Base-by-base conservation (phyloP, 2,888 invertebrate species). In the Agonopterix heracliana region DNA sequence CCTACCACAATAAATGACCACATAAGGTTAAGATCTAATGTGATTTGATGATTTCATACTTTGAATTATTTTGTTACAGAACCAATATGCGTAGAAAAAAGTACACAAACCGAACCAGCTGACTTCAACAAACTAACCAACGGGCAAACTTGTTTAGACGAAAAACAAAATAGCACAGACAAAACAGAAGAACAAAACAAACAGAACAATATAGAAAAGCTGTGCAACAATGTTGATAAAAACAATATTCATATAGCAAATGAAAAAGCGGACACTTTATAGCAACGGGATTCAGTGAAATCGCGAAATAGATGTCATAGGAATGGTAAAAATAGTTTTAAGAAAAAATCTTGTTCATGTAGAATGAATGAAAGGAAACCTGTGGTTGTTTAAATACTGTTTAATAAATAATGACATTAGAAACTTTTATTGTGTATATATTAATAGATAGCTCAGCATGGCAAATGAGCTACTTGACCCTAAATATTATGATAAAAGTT, bases 291-390 rank as follows among this genome's bases (percentile, higher is more conserved):
- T 52, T 81, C 85, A 0, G 74, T 84, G 1, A 74, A 68, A 55
- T 87, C 87, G 14, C 68, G 84, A 2, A 74, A 69, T 46, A 81
- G 85, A 54, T 75, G 75, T 47, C 68, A 49, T 44, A 53, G 64
- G 54, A 63, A 57, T 40, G 78, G 71, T 60, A 77, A 71, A 51
- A 54, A 55, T 53, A 68, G 71, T 61, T 67, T 74, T 12, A 79
- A 66, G 56, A 81, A 81, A 58, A 84, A 85, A 60, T 81, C 80
- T 60, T 87, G 87, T 59, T 87, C 87, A 34, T 87, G 87, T 64
- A 85, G 75, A 64, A 59, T 79, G 46, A 79, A 77, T 47, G 82
- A 77, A 55, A 60, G 87, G n/a, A 79, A 76, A 60, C 87, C 87
- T 0, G 75, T 88, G 17, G 59, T 87, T 50, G 87, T 85, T 17